phyloP scores from a whole-genome alignment of 2,888 invertebrate genomes.

The Synanthedon tipuliformis region DNA sequence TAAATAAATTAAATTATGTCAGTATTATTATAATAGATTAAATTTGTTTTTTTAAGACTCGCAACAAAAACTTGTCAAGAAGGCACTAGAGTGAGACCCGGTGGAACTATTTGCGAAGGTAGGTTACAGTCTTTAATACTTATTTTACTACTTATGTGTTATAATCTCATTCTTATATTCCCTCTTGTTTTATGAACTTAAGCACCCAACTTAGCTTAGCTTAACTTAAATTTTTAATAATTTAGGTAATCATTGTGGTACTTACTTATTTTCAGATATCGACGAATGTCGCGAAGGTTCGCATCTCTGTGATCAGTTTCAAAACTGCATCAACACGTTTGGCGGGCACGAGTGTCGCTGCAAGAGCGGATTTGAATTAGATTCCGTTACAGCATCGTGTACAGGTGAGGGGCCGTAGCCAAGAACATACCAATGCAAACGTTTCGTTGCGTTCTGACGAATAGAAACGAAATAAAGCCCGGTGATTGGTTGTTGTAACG shows the following conservation, averaged over 20 bases:
- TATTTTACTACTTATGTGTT: neutral
- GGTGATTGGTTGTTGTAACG: no score
- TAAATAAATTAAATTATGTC: no score
- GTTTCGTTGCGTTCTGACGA: no score
- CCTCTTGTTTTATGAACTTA: no score
- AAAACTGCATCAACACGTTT: conserved; percentile 62
- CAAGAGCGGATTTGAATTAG: conserved; percentile 55
- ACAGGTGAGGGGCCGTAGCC: conserved; percentile 44
- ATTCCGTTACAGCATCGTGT: conserved; percentile 45
- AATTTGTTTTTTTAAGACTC: conserved; percentile 19
- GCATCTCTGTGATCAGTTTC: conserved; percentile 59
- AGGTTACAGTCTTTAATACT: conserved; percentile 1
- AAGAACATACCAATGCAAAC: no score
- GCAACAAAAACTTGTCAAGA: conserved; percentile 71
- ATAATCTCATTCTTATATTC: no score
- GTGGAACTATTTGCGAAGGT: conserved; percentile 74
- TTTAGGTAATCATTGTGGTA: no score
- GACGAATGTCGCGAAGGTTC: conserved; percentile 80
- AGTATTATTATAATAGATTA: no score
- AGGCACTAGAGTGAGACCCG: conserved; percentile 56
- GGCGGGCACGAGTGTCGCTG: conserved; percentile 65
- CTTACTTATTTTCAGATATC: conserved; percentile 70
- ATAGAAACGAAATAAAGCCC: no score
- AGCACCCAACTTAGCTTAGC: no score
- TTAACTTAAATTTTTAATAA: no score